Percentiles rank a stretch among this genome's conserved stretches.
These are phyloP conservation scores for Aegypius monachus DNA, from an alignment of 2,113 vertebrate genomes.

Conservation along the genomic window DNA sequence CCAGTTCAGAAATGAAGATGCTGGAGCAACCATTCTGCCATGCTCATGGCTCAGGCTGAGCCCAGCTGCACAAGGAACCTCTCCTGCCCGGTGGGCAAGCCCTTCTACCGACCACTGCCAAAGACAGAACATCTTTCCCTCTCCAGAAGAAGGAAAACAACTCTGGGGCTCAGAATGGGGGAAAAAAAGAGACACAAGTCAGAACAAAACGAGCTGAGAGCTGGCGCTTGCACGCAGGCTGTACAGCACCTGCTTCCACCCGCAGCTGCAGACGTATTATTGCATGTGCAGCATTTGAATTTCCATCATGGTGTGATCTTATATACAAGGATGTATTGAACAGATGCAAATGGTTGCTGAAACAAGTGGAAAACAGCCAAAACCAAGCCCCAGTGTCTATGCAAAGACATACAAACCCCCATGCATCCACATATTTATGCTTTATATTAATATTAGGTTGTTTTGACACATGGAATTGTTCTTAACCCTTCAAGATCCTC, in stretches of 20 bases:
- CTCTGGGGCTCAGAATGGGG: not conserved
- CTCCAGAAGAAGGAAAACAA: not conserved
- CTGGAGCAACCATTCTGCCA: not conserved
- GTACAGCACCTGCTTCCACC: not conserved
- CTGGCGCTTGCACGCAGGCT: not conserved
- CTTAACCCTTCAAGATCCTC: not conserved
- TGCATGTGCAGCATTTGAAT: not conserved
- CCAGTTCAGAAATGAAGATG: not conserved
- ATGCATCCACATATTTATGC: not conserved
- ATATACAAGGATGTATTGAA: not conserved
- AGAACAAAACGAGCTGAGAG: not conserved
- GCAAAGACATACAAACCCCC: not conserved
- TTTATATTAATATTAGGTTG: not conserved
- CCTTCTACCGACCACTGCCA: not conserved
- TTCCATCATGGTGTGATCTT: not conserved
- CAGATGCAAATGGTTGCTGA: not conserved
- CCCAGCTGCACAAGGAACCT: not conserved
- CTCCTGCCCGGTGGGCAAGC: not conserved
- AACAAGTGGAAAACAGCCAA: not conserved
- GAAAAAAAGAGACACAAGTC: not conserved
- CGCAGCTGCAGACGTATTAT: not conserved
- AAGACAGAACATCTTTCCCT: not conserved
- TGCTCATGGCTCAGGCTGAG: not conserved
- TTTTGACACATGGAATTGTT: not conserved
- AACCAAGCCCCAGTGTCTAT: not conserved